Evolutionary conservation across 37 sponge, comb jelly and placozoan species (phyloP), one percentile per base, ranked within the genome.

Genomic region (Oscarella lobularis): DNA sequence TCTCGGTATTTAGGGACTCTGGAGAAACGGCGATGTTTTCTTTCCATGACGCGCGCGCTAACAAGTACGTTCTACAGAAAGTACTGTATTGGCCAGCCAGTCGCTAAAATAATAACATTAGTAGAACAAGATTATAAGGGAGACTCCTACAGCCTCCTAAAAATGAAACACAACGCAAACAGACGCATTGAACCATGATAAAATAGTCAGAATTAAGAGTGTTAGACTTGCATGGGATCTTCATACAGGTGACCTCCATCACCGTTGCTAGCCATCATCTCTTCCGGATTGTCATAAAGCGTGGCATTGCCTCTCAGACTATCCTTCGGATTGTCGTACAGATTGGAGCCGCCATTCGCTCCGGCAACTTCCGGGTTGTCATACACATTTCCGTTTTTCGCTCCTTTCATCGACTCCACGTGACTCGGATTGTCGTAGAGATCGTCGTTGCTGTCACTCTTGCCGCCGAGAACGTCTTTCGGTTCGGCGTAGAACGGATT

Each of bases 401-500:
- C 14, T 20, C 60, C 20, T 48, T 20, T 48, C 14, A 9, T 20
- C 60, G 60, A 27, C 14, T 20, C 60, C 60, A 20, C 20, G 14
- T 9, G 9, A 48, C 20, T 48, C 20, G 60, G 60, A 48, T 20
- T 48, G 60, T 48, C 60, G 20, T 48, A 48, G 14, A 48, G 60
- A 20, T 48, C 14, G 60, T 20, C 20, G n/a, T n/a, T n/a, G n/a
- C n/a, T n/a, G n/a, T n/a, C n/a, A 20, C 60, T 48, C 60, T 48
- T 48, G 9, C 60, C 60, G 9, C 20, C 20, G 14, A 48, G 60
- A 9, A 20, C 20, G 20, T 48, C 60, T n/a, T n/a, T n/a, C n/a
- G n/a, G n/a, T n/a, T n/a, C n/a, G n/a, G n/a, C n/a, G 60, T 48
- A 48, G 60, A 48, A 48, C 20, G 60, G 60, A 48, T 48, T 48